Percentiles rank a stretch among this genome's conserved stretches.
Conservation (phyloP, 2,797 vertebrate genomes). For the Acipenser transmontanus region DNA sequence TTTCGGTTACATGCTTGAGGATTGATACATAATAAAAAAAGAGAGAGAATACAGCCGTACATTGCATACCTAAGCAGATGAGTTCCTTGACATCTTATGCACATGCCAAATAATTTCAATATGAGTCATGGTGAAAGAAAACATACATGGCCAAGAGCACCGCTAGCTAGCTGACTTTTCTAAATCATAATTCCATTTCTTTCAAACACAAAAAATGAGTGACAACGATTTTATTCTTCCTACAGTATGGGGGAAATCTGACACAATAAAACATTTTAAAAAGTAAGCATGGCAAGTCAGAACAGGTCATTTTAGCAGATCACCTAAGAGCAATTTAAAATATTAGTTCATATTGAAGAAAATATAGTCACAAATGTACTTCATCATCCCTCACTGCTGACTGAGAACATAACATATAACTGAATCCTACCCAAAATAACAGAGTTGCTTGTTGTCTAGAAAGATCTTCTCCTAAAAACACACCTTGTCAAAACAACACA, state of each 20-base stretch:
- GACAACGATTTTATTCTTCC: background rate
- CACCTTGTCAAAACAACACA: no score
- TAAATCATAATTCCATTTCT: background rate
- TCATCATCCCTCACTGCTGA: background rate
- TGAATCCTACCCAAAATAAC: no score
- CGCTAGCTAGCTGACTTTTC: background rate
- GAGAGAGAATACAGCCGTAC: no score
- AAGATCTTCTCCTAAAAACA: no score
- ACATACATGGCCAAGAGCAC: background rate
- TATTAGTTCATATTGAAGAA: background rate
- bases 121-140: conserved; percentile 1
- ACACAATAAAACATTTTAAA: background rate
- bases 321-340: background rate
- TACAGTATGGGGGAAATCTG: background rate
- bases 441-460: no score
- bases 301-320: background rate
- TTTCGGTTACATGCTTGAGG: no score
- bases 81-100: background rate
- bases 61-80: no score
- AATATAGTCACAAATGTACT: background rate
- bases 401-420: background rate
- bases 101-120: background rate
- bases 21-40: no score
- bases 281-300: background rate
- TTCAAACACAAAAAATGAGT: background rate